phyloP scores from a whole-genome alignment of 2,797 vertebrate species.

The Muscicapa striata region DNA sequence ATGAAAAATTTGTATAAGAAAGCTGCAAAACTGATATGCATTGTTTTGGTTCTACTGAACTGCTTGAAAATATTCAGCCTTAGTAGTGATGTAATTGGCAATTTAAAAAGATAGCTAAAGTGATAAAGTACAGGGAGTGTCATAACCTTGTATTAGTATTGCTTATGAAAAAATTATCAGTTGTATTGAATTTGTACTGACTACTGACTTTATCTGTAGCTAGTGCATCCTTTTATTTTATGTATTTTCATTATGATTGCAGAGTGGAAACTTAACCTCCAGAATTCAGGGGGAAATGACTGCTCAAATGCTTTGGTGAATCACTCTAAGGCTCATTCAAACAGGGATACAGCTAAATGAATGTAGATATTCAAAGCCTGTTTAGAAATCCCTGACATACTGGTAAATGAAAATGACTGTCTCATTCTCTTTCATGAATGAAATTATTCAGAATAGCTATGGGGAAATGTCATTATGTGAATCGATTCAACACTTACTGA shows the following conservation, averaged over 20 bases:
- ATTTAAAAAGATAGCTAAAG: neutral
- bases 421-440: conserved; percentile 29
- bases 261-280: neutral
- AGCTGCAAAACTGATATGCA: neutral
- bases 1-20: neutral
- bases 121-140: neutral
- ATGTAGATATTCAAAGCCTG: conserved; percentile 5
- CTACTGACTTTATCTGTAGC: neutral
- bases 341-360: neutral
- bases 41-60: neutral
- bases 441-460: conserved; percentile 41
- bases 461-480: conserved; percentile 20
- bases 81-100: neutral
- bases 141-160: neutral
- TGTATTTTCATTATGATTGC: neutral
- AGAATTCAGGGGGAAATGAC: neutral
- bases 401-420: conserved; percentile 40
- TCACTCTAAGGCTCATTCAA: conserved; percentile 3
- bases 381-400: conserved; percentile 20
- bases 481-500: neutral
- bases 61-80: neutral
- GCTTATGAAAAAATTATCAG: neutral
- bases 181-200: neutral
- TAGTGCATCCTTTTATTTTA: neutral
- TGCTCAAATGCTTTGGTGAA: conserved; percentile 10